A percentile compares a stretch with the other conserved stretches of the same genome.
Evolutionary conservation across 2,113 vertebrate genomes (phyloP).

Genomic region (Lycaon pictus): DNA sequence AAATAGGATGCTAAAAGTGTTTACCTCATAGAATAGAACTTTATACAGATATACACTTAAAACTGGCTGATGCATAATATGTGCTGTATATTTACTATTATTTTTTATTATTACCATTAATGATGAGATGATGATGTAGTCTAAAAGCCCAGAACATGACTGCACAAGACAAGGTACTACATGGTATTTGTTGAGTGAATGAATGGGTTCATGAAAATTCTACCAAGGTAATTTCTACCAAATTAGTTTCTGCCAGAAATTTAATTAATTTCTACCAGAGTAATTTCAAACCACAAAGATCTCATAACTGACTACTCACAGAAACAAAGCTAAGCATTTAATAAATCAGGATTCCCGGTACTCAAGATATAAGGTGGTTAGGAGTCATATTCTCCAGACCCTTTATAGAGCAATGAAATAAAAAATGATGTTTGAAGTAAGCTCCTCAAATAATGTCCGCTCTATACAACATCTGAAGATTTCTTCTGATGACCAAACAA

Average conservation of each 20-base stretch:
- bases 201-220: constrained; percentile 24
- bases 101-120: background rate
- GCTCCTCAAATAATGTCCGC: background rate
- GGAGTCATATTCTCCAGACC: background rate
- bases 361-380: background rate
- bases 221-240: background rate
- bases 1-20: background rate
- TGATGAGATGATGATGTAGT: background rate
- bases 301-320: background rate
- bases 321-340: background rate
- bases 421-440: background rate
- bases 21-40: background rate
- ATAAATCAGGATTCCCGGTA: background rate
- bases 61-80: background rate
- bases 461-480: background rate
- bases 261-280: background rate
- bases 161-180: background rate
- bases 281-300: background rate
- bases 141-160: background rate
- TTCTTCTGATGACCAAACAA: background rate
- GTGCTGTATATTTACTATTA: background rate
- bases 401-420: background rate
- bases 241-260: constrained; percentile 31
- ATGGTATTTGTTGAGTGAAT: background rate
- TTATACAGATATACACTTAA: background rate